Conservation (phyloP, 2,888 invertebrate genomes). For the Tethea ocularis region DNA sequence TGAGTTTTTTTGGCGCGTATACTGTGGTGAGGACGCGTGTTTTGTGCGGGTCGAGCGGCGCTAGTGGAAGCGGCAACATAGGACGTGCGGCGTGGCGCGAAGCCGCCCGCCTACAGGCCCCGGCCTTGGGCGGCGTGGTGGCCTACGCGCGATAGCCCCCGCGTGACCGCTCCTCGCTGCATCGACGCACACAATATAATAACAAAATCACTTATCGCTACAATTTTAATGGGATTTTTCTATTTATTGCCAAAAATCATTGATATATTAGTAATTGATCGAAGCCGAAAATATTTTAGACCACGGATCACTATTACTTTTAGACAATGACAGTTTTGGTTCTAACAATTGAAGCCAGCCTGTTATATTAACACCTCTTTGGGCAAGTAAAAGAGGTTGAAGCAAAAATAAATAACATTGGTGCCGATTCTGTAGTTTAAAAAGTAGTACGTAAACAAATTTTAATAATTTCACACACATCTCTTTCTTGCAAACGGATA, state of each 20-base stretch:
- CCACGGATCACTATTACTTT: no score
- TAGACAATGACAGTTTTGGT: background rate
- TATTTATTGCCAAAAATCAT: background rate
- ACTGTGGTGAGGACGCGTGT: conserved; percentile 76
- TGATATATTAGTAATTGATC: no score
- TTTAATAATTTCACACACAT: no score
- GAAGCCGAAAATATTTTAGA: background rate
- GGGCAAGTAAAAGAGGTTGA: no score
- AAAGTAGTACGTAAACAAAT: no score
- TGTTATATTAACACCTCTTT: background rate
- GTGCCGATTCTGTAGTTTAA: no score
- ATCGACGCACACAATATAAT: conserved; percentile 26
- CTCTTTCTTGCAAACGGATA: no score
- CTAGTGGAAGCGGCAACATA: conserved; percentile 68
- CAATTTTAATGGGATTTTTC: background rate
- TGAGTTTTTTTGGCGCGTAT: conserved; percentile 75
- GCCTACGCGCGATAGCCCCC: conserved; percentile 16
- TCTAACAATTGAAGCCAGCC: background rate
- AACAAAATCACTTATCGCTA: background rate
- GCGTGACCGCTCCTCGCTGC: conserved; percentile 40
- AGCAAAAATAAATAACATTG: no score
- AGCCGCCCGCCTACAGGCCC: conserved; percentile 67
- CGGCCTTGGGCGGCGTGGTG: conserved; percentile 62
- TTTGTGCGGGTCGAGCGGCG: conserved; percentile 68
- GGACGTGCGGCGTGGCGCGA: conserved; percentile 59